Base-by-base conservation (phyloP, 23 tunicate genomes). In the Botrylloides violaceus region DNA sequence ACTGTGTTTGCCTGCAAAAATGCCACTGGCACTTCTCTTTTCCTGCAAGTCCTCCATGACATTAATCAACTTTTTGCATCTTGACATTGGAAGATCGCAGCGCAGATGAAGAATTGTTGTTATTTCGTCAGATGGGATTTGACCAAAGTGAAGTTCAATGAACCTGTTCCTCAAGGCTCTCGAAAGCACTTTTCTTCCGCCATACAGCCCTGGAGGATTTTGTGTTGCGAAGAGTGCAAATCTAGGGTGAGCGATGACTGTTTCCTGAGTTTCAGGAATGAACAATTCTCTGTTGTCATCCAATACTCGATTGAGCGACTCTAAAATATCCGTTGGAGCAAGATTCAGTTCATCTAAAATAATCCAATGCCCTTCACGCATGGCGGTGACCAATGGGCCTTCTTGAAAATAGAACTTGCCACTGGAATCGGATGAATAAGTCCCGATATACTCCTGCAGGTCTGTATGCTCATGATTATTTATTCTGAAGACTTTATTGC, bases 401-500 rank as follows among this genome's bases (percentile, higher is more conserved):
- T 93, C 94, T 58, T 86, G 93, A 37, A 85, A 93, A 29, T 73
- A 84, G 65, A 93, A 81, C 58, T 72, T 72, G 71, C 98, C 98
- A 18, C 64, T 47, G 2, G 61, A 43, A 80, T 81, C 78, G 19
- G 88, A 70, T 1, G 82, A 58, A 48, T 92, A 92, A 58, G 55
- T 36, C 27, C 98, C 98, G 65, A 92, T 64, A 76, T 92, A 92
- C 71, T 92, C 98, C 60, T 92, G 98, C 50, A 92, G 71, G 68
- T 92, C 98, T 22, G 98, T 92, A 71, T 92, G 98, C 58, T 92
- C 98, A 53, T 92, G 98, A 61, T 92, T 92, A 65, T 92, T 92
- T 21, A 92, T 92, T 29, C 98, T 74, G 23, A 92, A 37, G 36
- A 85, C 87, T 64, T 76, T 81, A 48, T 92, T 92, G 21, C 93